These are phyloP conservation scores for Teinopalpus imperialis DNA, from an alignment of 2,888 invertebrate genomes.

Conservation along the genomic window DNA sequence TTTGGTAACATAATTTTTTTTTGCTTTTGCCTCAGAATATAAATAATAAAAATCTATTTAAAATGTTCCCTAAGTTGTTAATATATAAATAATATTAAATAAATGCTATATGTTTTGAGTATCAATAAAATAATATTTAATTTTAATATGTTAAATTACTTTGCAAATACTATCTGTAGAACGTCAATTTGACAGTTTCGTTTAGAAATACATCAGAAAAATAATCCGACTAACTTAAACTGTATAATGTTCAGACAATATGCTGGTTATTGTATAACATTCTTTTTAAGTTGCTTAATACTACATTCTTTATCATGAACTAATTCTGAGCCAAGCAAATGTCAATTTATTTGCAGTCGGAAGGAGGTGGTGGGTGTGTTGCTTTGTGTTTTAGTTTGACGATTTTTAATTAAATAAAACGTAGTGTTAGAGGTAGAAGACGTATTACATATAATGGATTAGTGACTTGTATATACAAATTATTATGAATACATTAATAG, in stretches of 20 bases:
- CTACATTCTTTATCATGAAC: constrained; percentile 1
- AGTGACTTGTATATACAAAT: constrained; percentile 10
- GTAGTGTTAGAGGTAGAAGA: constrained; percentile 28
- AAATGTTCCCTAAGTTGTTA: too few relatives aligned
- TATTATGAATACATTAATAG: constrained; percentile 5
- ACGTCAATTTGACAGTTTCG: constrained; percentile 3
- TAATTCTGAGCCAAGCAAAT: constrained; percentile 28
- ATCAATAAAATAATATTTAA: too few relatives aligned
- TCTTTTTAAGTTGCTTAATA: constrained; percentile 2
- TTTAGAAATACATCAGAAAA: not conserved
- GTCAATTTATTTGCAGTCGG: constrained; percentile 64
- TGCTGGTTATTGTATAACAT: constrained; percentile 15
- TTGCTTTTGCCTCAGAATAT: too few relatives aligned
- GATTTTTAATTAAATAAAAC: constrained; percentile 41
- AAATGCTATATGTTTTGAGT: too few relatives aligned
- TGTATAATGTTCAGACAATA: constrained; percentile 28
- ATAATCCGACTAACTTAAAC: constrained; percentile 9
- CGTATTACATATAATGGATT: constrained; percentile 25
- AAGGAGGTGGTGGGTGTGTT: constrained; percentile 74
- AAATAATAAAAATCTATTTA: too few relatives aligned
- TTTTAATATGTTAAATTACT: too few relatives aligned
- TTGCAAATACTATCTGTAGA: constrained; percentile 3
- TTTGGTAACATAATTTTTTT: too few relatives aligned
- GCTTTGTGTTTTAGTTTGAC: constrained; percentile 57
- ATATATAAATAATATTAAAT: too few relatives aligned